A percentile compares a stretch with the other conserved stretches of the same genome.
Conservation (phyloP, 2,113 vertebrate species). For the Erythrocercus mccallii region DNA sequence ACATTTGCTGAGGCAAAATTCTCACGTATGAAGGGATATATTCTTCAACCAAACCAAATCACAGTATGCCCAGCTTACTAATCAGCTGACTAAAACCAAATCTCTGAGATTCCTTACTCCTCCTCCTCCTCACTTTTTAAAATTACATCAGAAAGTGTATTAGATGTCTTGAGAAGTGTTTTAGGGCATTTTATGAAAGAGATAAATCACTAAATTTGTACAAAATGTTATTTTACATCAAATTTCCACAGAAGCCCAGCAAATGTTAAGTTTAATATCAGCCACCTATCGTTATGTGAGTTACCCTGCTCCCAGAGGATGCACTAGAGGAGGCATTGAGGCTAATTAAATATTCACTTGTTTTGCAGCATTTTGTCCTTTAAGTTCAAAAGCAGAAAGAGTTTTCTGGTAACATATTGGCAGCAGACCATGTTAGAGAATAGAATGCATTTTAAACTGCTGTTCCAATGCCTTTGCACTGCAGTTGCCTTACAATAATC, state of each 20-base stretch:
- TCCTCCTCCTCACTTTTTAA: not conserved
- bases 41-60: not conserved
- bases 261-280: not conserved
- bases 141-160: not conserved
- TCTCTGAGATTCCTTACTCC: not conserved
- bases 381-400: not conserved
- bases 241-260: not conserved
- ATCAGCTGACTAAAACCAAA: not conserved
- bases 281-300: not conserved
- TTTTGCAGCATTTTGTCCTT: not conserved
- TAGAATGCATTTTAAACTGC: not conserved
- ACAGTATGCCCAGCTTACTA: not conserved
- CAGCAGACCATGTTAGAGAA: not conserved
- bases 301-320: not conserved
- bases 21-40: not conserved
- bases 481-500: not conserved
- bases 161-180: not conserved
- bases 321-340: not conserved
- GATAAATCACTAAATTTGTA: not conserved
- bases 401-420: not conserved
- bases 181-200: not conserved
- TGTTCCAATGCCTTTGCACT: not conserved
- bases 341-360: not conserved
- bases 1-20: not conserved
- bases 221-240: not conserved